Percentiles rank a stretch among this genome's conserved stretches.
phyloP scores from a whole-genome alignment of 2,797 vertebrate species.

The Phalanger gymnotis region DNA sequence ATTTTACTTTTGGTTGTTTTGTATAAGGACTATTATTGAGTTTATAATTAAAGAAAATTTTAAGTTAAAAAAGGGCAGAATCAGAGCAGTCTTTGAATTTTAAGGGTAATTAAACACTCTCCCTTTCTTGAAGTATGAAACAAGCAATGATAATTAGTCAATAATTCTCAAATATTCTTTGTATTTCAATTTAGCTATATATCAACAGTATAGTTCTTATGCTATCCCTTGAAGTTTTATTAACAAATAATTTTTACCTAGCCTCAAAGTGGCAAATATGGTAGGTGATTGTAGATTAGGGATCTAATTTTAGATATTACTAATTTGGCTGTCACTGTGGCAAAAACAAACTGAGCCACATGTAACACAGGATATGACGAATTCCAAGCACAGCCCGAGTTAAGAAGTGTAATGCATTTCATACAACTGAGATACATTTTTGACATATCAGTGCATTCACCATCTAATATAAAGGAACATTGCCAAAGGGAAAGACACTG shows the following conservation, averaged over 20 bases:
- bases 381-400: constrained; percentile 41
- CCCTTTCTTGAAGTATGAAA: background rate
- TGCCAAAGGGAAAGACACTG: constrained; percentile 78
- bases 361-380: constrained; percentile 37
- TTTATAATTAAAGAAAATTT: background rate
- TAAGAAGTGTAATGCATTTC: constrained; percentile 37
- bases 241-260: constrained; percentile 45
- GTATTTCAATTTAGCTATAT: constrained; percentile 49
- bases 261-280: constrained; percentile 31
- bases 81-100: background rate
- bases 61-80: background rate
- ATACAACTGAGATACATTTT: constrained; percentile 16
- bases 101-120: background rate
- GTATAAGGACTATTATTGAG: background rate
- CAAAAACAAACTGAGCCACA: constrained; percentile 52
- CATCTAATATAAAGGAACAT: constrained; percentile 56
- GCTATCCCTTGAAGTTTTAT: constrained; percentile 31
- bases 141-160: constrained; percentile 5
- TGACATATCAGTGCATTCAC: background rate
- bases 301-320: constrained; percentile 44
- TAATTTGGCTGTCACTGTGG: constrained; percentile 30
- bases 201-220: constrained; percentile 47
- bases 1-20: background rate
- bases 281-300: constrained; percentile 3
- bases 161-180: constrained; percentile 8